Percentiles rank a stretch among this genome's conserved stretches.
Evolutionary conservation across 1,140 invertebrate genomes (phyloP).

Genomic region (Drosophila sp.): DNA sequence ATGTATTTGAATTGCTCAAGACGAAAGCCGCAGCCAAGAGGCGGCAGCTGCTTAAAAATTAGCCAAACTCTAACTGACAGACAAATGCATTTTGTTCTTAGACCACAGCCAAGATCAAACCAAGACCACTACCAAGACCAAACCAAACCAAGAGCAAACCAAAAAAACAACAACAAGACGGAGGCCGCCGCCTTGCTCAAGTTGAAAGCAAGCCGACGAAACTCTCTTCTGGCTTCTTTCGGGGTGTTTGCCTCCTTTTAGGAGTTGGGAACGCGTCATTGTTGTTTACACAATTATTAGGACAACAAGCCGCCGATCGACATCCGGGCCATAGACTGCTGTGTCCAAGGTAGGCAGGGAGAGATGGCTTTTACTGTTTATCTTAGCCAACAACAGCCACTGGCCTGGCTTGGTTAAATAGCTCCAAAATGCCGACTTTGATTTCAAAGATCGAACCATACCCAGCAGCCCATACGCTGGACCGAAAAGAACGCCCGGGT

Average conservation of each 20-base stretch:
- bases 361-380: constrained; percentile 34
- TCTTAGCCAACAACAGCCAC: constrained; percentile 42
- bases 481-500: neutral
- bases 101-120: constrained; percentile 14
- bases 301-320: constrained; percentile 80
- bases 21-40: constrained; percentile 54
- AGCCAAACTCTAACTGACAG: constrained; percentile 79
- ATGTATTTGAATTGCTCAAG: constrained; percentile 82
- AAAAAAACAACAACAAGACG: constrained; percentile 1
- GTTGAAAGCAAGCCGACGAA: constrained; percentile 54
- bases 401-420: constrained; percentile 52
- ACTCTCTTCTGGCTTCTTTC: constrained; percentile 21
- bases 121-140: neutral
- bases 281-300: constrained; percentile 83
- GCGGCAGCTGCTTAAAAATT: constrained; percentile 73
- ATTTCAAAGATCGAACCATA: constrained; percentile 36
- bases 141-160: neutral
- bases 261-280: constrained; percentile 74
- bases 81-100: constrained; percentile 79
- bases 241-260: constrained; percentile 34
- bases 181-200: constrained; percentile 21
- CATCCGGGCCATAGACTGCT: constrained; percentile 20
- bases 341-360: constrained; percentile 4
- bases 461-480: constrained; percentile 9
- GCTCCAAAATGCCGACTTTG: constrained; percentile 55